A percentile compares a stretch with the other conserved stretches of the same genome.
Evolutionary conservation across 2,797 vertebrate genomes (phyloP).

Genomic region (Spheniscus humboldti): DNA sequence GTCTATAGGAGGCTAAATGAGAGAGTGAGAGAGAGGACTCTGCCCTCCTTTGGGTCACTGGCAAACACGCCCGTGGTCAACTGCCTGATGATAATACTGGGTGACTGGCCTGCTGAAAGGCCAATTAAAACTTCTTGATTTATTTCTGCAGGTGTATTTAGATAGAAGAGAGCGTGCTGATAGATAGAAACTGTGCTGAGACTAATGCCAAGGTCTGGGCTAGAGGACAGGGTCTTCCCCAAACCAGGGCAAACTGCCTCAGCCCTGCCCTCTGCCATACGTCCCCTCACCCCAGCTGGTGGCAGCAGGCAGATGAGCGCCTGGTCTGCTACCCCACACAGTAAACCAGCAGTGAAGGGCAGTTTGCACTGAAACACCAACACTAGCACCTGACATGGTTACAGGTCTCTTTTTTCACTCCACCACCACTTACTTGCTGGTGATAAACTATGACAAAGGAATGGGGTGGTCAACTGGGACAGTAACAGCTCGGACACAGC

Average conservation of each 20-base stretch:
- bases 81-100: not conserved
- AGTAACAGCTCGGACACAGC: accelerated
- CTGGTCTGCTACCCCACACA: not conserved
- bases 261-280: not conserved
- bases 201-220: not conserved
- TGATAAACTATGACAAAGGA: not conserved
- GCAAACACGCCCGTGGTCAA: not conserved
- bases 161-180: not conserved
- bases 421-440: not conserved
- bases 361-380: not conserved
- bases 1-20: accelerated
- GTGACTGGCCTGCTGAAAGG: not conserved
- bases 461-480: not conserved
- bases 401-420: not conserved
- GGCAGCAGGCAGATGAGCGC: not conserved
- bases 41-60: not conserved
- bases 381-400: not conserved
- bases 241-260: not conserved
- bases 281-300: accelerated
- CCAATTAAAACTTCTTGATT: not conserved
- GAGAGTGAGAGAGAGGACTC: not conserved
- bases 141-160: not conserved
- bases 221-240: not conserved
- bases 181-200: not conserved
- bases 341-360: not conserved